Evolutionary conservation across 2,888 invertebrate species (phyloP).

Genomic region (Rugalucina vietnamica): DNA sequence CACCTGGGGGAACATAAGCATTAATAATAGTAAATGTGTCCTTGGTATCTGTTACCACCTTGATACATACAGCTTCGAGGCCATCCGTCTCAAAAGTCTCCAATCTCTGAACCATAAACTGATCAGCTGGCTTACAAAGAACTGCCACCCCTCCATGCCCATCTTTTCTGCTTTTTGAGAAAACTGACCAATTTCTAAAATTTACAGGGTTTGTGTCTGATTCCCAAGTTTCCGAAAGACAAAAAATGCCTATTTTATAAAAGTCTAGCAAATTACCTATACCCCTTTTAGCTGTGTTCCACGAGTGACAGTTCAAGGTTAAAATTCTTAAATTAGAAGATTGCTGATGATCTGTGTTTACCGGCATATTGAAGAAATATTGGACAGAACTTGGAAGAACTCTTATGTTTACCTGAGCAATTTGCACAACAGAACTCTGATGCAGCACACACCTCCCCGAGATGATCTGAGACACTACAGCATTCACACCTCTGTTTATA

Average conservation of each 20-base stretch:
- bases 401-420: background rate
- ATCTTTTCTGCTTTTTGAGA: background rate
- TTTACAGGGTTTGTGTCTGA: background rate
- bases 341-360: background rate
- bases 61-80: background rate
- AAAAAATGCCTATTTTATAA: background rate
- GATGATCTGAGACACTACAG: background rate
- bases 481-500: background rate
- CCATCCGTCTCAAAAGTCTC: background rate
- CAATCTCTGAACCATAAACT: background rate
- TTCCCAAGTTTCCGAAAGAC: background rate
- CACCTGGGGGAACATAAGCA: no score
- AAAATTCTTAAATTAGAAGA: background rate
- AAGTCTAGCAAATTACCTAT: background rate
- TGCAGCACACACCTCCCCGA: background rate
- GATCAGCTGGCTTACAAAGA: background rate
- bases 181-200: background rate
- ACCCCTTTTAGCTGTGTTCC: background rate
- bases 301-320: background rate
- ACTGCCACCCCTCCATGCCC: background rate
- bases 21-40: background rate
- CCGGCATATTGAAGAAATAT: background rate
- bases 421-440: background rate
- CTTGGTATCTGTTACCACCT: background rate
- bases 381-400: background rate